A percentile compares a stretch with the other conserved stretches of the same genome.
phyloP scores from a whole-genome alignment of 2,888 invertebrate species.

The Ophioninae sp. region DNA sequence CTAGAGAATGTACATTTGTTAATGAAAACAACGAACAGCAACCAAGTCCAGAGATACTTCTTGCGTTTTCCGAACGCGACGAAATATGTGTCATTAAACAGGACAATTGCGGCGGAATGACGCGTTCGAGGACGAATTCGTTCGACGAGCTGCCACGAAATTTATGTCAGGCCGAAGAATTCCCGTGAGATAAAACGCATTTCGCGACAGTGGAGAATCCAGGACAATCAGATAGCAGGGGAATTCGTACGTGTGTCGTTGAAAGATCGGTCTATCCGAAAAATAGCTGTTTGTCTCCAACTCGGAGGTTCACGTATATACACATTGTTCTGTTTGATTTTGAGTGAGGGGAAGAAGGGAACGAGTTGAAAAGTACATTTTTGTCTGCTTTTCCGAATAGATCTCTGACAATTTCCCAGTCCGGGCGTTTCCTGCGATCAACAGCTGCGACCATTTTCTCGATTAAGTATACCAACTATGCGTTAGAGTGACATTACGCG shows the following conservation, averaged over 20 bases:
- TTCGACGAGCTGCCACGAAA: too few species aligned
- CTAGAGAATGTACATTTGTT: too few species aligned
- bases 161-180: background rate
- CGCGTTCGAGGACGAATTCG: too few species aligned
- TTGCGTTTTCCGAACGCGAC: background rate
- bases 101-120: background rate
- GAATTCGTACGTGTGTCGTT: background rate
- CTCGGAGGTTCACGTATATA: slow-evolving; percentile 12
- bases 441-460: slow-evolving; percentile 21
- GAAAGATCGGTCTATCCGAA: background rate
- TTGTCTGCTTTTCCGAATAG: slow-evolving; percentile 8
- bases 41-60: background rate
- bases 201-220: background rate
- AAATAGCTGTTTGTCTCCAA: slow-evolving; percentile 6
- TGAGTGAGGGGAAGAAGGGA: slow-evolving; percentile 1
- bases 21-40: too few species aligned
- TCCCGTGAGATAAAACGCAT: background rate
- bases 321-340: slow-evolving; percentile 16
- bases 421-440: slow-evolving; percentile 38
- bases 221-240: background rate
- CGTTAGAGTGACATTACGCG: slow-evolving; percentile 5
- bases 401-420: slow-evolving; percentile 6
- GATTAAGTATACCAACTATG: slow-evolving; percentile 4
- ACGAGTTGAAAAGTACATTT: slow-evolving; percentile 31
- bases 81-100: background rate